Percentiles rank a stretch among this genome's conserved stretches.
These are phyloP conservation scores for Ichneumoninae sp. DNA, from an alignment of 2,888 invertebrate genomes.

Conservation along the genomic window DNA sequence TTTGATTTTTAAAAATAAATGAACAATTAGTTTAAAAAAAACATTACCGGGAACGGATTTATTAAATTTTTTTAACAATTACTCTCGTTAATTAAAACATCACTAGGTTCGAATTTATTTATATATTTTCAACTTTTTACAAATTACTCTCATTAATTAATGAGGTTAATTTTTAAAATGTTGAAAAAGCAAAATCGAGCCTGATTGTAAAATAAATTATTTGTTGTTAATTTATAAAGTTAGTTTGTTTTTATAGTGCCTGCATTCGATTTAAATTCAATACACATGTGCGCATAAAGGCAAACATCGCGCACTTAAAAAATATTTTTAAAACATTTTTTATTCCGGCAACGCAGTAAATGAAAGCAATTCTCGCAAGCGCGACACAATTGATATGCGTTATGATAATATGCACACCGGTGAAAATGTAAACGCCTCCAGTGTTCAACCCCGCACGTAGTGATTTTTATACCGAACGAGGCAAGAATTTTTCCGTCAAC, in stretches of 20 bases:
- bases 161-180: too few species aligned
- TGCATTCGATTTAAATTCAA: background rate
- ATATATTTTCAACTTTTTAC: too few species aligned
- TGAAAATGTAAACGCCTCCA: slow-evolving; percentile 1
- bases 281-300: background rate
- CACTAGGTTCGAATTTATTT: too few species aligned
- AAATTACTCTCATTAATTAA: too few species aligned
- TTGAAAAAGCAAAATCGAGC: too few species aligned
- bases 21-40: too few species aligned
- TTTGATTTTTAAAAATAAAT: too few species aligned
- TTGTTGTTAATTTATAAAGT: background rate
- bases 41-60: too few species aligned
- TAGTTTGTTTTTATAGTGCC: background rate
- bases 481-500: slow-evolving; percentile 12
- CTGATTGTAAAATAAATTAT: background rate
- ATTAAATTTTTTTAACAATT: too few species aligned
- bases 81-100: too few species aligned
- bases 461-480: slow-evolving; percentile 33
- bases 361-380: background rate
- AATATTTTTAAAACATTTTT: background rate
- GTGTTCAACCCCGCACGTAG: background rate
- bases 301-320: too few species aligned
- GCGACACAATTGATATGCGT: background rate
- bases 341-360: background rate
- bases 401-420: background rate